These are phyloP conservation scores for Phrynosoma blainvillii DNA, from an alignment of 2,113 vertebrate species.

Conservation along the genomic window DNA sequence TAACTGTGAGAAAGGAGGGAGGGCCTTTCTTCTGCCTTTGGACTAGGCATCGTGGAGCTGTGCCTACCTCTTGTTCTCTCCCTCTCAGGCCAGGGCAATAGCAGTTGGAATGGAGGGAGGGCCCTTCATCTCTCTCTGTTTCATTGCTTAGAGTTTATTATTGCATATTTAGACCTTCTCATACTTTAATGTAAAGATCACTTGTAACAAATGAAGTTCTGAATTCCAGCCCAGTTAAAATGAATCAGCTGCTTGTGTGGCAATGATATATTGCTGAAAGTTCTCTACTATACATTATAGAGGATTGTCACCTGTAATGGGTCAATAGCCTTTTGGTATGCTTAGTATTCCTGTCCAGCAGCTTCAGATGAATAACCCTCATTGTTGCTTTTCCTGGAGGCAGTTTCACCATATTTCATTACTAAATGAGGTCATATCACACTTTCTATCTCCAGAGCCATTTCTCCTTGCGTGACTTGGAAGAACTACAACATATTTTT, in stretches of 20 bases:
- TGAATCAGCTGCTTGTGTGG: background rate
- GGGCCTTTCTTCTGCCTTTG: too few species aligned
- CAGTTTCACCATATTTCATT: conserved; percentile 21
- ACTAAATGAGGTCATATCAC: background rate
- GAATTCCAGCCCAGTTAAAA: background rate
- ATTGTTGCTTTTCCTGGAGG: background rate
- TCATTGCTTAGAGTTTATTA: background rate
- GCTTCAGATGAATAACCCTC: conserved; percentile 33
- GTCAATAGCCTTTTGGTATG: background rate
- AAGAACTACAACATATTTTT: background rate
- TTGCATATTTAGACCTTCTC: background rate
- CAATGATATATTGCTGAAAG: background rate
- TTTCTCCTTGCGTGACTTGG: conserved; percentile 15
- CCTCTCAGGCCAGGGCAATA: too few species aligned
- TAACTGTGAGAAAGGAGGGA: too few species aligned
- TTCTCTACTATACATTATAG: background rate
- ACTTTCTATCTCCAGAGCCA: background rate
- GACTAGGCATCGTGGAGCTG: too few species aligned
- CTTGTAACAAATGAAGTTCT: background rate
- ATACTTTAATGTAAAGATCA: background rate
- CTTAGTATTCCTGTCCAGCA: conserved; percentile 24
- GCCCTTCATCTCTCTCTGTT: background rate
- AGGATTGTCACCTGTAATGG: background rate
- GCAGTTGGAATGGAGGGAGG: too few species aligned
- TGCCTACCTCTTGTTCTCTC: too few species aligned